Evolutionary conservation across 2,888 invertebrate species (phyloP), one percentile per base, ranked within the genome.

Genomic region (Agrochola lota): DNA sequence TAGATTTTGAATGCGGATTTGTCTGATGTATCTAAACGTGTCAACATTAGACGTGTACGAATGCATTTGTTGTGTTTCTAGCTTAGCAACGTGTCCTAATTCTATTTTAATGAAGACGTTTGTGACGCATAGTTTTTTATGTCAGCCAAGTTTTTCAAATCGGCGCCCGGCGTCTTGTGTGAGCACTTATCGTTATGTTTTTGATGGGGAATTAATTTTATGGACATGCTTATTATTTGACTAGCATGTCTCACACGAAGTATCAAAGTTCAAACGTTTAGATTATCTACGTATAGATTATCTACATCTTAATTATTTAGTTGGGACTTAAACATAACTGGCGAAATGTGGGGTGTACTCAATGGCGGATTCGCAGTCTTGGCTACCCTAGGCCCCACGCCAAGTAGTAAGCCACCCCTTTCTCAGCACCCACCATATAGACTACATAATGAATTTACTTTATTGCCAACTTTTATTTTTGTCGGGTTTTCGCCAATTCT

Each of bases 11-110:
- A 70, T 2, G 20, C 20, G 9, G 20, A 40, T 72, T 23, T 23
- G 23, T 77, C 0, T 75, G 67, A 84, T 78, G 78, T 73, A 85
- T 85, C 17, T 68, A 35, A 46, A 11, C 8, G n/a, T 67, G 57
- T 52, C 55, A 26, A 66, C 23, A 40, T 67, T 59, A 23, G 75
- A 78, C 64, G 49, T 68, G 7, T 71, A 82, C 68, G 73, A 85
- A 84, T 85, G 75, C 71, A 68, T 59, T 72, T 30, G 26, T 74
- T 55, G 9, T 46, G 46, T 77, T 20, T 40, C 30, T 55, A 55
- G 55, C 35, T 69, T 52, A 55, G 20, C 60, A 64, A 75, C 12
- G 17, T 74, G 69, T 43, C 57, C 71, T 67, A 40, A 26, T 81
- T 63, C 1, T 63, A 60, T 55, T 59, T 55, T 72, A 62, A 72